Conservation (phyloP, 2,113 vertebrate species). For the Illadopsis cleaveri region DNA sequence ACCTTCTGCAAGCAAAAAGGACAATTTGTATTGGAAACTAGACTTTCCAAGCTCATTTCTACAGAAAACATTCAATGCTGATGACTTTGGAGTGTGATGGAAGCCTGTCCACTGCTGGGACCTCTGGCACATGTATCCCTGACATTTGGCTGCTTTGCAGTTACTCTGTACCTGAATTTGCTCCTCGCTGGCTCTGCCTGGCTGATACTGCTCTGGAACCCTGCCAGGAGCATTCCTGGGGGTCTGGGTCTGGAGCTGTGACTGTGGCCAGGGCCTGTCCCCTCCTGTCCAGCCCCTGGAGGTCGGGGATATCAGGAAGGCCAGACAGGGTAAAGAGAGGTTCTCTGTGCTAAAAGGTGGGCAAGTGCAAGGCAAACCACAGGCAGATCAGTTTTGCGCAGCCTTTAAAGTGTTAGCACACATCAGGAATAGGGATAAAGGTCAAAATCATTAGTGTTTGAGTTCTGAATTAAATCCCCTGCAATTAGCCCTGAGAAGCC, state of each 20-base stretch:
- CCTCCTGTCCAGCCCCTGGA: background rate
- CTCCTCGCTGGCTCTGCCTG: background rate
- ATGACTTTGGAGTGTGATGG: conserved; percentile 26
- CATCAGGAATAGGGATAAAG: conserved; percentile 9
- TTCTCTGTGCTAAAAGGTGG: background rate
- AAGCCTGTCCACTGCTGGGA: background rate
- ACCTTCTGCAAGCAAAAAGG: conserved; percentile 19
- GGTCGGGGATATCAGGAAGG: background rate
- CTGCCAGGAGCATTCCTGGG: background rate
- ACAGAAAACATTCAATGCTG: conserved; percentile 2
- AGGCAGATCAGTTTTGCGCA: background rate
- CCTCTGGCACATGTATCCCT: background rate
- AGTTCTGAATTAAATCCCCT: conserved; percentile 39
- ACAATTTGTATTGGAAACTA: conserved; percentile 11
- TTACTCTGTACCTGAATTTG: background rate
- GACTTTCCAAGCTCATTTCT: background rate
- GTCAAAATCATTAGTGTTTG: conserved; percentile 49
- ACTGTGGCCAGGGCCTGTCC: background rate
- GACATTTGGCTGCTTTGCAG: background rate
- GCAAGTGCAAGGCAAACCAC: background rate
- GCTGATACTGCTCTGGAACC: background rate
- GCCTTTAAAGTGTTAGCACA: background rate
- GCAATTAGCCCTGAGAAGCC: conserved; percentile 55
- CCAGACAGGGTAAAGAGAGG: background rate
- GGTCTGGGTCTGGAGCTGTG: background rate